phyloP scores from a whole-genome alignment of 1,140 invertebrate species.

The Sycophila sp. region DNA sequence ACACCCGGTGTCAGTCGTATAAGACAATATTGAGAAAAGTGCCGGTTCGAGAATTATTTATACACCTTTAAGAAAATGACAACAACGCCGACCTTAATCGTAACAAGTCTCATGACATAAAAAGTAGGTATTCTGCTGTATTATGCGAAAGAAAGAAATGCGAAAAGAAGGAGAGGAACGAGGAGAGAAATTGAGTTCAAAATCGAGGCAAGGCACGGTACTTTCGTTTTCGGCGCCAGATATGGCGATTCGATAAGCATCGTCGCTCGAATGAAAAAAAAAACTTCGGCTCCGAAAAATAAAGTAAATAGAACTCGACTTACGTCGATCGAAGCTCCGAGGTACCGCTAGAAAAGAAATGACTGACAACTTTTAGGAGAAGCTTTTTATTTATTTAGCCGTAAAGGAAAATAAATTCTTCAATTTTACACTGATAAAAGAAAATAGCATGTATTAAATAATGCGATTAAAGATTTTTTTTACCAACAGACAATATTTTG shows the following conservation, averaged over 20 bases:
- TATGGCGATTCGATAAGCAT: not conserved
- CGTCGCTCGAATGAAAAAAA: not conserved
- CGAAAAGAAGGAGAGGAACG: not conserved
- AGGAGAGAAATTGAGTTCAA: constrained; percentile 8
- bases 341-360: no score
- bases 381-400: no score
- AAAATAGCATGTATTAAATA: no score
- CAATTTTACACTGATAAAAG: no score
- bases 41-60: not conserved
- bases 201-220: not conserved
- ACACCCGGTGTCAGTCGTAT: not conserved
- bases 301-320: not conserved
- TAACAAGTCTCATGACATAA: not conserved
- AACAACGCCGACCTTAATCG: not conserved
- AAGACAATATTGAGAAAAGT: not conserved
- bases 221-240: constrained; percentile 4
- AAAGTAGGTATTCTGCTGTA: constrained; percentile 1
- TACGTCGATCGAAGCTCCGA: no score
- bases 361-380: no score
- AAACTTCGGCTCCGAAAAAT: no score
- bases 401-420: no score
- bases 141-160: not conserved
- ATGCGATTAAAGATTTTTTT: no score
- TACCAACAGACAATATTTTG: no score
- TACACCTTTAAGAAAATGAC: not conserved